Evolutionary conservation across 2,888 invertebrate species (phyloP), one percentile per base, ranked within the genome.

Genomic region (Neocrepidodera transversa): DNA sequence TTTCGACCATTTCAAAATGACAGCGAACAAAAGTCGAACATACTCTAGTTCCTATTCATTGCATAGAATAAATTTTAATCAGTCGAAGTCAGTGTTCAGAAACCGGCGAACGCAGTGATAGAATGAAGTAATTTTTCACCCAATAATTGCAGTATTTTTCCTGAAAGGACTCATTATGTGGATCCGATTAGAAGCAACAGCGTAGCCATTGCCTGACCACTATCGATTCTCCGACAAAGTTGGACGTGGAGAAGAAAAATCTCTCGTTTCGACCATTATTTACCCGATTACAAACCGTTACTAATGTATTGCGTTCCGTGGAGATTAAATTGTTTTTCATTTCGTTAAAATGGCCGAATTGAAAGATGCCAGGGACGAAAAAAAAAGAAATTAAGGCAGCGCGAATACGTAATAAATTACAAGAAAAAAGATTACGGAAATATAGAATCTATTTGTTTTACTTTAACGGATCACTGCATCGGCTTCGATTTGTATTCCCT

Each of bases 121-220:
- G 70, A 71, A 71, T 69, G 62, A 69, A 69, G 69, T 65, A 71
- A 72, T 72, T 71, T 71, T 71, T 59, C 59, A 68, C 66, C 61
- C 63, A 63, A 70, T 72, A 71, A 72, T 71, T 72, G 70, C 70
- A 64, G 63, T 63, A 66, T 65, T 65, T 68, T 69, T 69, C 70
- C 68, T 71, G 69, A 72, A 72, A 71, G 69, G 70, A 70, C 68
- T 71, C 72, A 72, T 72, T 72, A 72, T 71, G 71, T 68, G 71
- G 66, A 71, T 71, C 68, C 67, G 68, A 73, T 73, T 72, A 71
- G 66, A 63, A 67, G 69, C 70, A 70, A 68, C 69, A 69, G 69
- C 67, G 63, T 64, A 53, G 56, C 60, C 50, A 52, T 62, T 60
- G 60, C 62, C 67, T 65, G 68, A 69, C 68, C 69, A 64, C 66